Evolutionary conservation across 2,113 vertebrate species (phyloP), one percentile per base, ranked within the genome.

Genomic region (Thunnus thynnus): DNA sequence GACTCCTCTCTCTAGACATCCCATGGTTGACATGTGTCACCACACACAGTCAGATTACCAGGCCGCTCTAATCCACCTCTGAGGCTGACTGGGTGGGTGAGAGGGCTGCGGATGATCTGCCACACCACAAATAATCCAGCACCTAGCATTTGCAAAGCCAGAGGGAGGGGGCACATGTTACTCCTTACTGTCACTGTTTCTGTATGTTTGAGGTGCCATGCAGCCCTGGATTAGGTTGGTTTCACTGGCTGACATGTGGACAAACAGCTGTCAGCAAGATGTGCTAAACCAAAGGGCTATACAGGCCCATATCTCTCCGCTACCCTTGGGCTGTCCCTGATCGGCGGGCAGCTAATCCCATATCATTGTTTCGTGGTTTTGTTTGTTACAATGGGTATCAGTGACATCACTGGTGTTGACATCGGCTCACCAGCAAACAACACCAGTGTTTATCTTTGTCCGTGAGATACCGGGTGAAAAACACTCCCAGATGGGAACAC

Each of bases 351-450:
- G 61, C 78, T 94, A 89, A 93, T 92, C 89, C 91, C 44, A 36
- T 86, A 86, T 92, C 76, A 86, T 83, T 91, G 90, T 90, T 89
- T 88, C 32, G 47, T 20, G 70, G 67, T 86, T 80, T 83, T 91
- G 80, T 93, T 92, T 94, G 83, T 88, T 84, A 82, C 89, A 86
- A 54, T 74, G 85, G 83, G 80, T 94, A 90, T 90, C 87, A 61
- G 76, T 94, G 91, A 91, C 93, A 94, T 94, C 89, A 92, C 87
- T 5, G 27, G 68, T 87, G 80, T 89, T 91, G 86, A 93, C 85
- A 88, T 67, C 70, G 63, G 81, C 84, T 87, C 76, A 57, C 80
- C 79, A 70, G 80, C 84, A 93, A 91, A 91, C 83, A 93, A 86
- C 87, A 82, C 77, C 78, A 48, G 65, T 94, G 91, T 94, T 94